phyloP scores from a whole-genome alignment of 2,113 vertebrate genomes.

The Conger conger region DNA sequence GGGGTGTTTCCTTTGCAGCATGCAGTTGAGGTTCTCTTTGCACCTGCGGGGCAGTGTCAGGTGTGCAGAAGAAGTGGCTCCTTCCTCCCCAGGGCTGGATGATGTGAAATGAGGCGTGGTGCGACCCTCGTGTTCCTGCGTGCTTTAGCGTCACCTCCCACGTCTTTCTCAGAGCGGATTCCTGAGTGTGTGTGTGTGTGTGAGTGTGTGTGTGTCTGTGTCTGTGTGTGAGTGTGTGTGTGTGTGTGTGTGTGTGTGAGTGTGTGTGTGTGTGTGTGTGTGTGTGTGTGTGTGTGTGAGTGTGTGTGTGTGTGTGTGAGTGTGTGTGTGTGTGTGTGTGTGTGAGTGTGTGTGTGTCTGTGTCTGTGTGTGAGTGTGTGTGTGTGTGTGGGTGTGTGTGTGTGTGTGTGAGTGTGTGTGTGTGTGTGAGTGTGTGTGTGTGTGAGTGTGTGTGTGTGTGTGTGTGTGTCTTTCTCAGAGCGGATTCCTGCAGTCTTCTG shows the following conservation, averaged over 20 bases:
- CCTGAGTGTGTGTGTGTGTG: background rate
- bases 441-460: background rate
- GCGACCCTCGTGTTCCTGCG: too few species aligned
- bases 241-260: too few species aligned
- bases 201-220: background rate
- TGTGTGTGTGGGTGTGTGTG: background rate
- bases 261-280: background rate
- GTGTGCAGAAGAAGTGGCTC: too few species aligned
- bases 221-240: background rate
- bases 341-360: background rate
- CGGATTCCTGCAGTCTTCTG: too few species aligned
- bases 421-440: background rate
- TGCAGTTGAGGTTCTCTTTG: too few species aligned
- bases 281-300: background rate
- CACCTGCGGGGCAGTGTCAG: too few species aligned
- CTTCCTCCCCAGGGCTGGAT: background rate
- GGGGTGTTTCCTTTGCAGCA: too few species aligned
- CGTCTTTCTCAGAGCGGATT: too few species aligned
- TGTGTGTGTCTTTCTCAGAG: too few species aligned
- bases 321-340: background rate
- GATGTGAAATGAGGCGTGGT: background rate
- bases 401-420: background rate
- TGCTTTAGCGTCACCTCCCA: too few species aligned
- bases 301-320: background rate
- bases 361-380: background rate